Percentiles rank a stretch among this genome's conserved stretches.
Evolutionary conservation across 2,113 vertebrate species (phyloP).

Genomic region (Mungos mungo): DNA sequence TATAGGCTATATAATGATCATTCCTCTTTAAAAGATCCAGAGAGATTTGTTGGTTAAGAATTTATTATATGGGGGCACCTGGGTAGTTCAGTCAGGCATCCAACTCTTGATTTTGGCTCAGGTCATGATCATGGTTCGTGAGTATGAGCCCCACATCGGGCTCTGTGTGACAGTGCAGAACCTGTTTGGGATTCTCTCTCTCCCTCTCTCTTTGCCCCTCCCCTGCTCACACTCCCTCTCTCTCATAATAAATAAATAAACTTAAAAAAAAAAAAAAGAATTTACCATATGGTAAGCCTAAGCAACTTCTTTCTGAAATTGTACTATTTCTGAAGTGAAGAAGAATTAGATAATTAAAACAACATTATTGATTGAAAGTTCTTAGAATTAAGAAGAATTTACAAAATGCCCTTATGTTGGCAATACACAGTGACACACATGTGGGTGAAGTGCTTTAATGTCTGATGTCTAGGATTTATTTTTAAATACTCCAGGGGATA

Average conservation of each 20-base stretch:
- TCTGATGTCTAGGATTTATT: conserved; percentile 54
- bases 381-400: conserved; percentile 46
- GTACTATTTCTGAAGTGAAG: conserved; percentile 16
- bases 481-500: conserved; percentile 35
- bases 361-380: conserved; percentile 38
- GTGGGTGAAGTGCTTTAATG: conserved; percentile 35
- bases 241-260: too few species aligned
- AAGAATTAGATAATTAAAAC: conserved; percentile 1
- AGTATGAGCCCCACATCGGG: too few species aligned
- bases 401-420: neutral
- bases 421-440: conserved; percentile 13
- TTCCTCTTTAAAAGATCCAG: conserved; percentile 16
- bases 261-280: neutral
- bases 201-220: too few species aligned
- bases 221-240: too few species aligned
- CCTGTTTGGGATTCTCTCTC: too few species aligned
- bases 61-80: neutral
- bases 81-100: too few species aligned
- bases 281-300: neutral
- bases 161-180: too few species aligned
- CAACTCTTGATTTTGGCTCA: too few species aligned
- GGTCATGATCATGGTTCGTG: too few species aligned
- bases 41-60: neutral
- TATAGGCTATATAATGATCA: neutral
- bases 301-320: conserved; percentile 49